Evolutionary conservation across 1,140 invertebrate genomes (phyloP).

Genomic region (Melanaphis sacchari): DNA sequence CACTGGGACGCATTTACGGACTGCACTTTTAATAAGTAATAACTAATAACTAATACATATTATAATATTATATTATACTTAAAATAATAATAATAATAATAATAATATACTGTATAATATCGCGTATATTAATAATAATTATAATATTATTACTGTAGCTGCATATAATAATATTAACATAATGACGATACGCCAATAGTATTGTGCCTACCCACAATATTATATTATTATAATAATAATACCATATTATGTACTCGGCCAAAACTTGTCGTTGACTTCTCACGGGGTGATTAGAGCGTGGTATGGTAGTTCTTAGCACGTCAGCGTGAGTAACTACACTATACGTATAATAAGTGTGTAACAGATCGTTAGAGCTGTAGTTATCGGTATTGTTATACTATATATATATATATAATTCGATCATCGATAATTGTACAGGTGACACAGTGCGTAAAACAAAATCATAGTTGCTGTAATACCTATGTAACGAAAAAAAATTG

Average conservation of each 20-base stretch:
- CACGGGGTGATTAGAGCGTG: neutral
- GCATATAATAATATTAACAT: neutral
- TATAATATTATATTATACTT: neutral
- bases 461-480: no score
- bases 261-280: conserved; percentile 1
- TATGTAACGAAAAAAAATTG: no score
- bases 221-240: neutral
- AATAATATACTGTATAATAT: neutral
- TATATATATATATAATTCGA: no score
- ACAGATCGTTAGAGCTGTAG: no score
- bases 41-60: neutral
- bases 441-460: no score
- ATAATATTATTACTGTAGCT: neutral
- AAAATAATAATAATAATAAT: neutral
- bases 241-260: neutral
- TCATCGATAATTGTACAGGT: no score
- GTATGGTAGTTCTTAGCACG: neutral
- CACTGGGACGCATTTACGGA: neutral
- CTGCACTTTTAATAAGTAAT: neutral
- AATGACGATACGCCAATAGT: neutral
- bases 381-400: no score
- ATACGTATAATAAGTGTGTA: no score
- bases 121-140: neutral
- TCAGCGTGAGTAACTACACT: no score
- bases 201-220: neutral